Conservation (phyloP, 2,113 vertebrate species). For the Scortum barcoo region DNA sequence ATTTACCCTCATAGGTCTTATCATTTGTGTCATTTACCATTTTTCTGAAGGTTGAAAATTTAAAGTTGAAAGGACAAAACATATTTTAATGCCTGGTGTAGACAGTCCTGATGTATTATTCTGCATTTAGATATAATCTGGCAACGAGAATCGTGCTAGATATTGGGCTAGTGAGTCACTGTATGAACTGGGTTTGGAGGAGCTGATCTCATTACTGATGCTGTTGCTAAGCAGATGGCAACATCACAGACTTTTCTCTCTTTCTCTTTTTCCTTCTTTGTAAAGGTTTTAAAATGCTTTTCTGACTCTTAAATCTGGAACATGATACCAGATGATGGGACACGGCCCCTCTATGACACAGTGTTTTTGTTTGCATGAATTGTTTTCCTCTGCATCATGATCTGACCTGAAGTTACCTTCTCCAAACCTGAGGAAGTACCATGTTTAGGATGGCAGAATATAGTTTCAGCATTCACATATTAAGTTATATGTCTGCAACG, state of each 20-base stretch:
- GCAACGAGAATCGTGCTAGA: neutral
- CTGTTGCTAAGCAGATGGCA: conserved; percentile 56
- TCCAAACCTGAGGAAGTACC: neutral
- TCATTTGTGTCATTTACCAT: no score
- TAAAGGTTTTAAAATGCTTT: neutral
- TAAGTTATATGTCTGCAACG: neutral
- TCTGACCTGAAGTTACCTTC: neutral
- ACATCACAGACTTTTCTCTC: conserved; percentile 13
- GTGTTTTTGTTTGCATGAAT: neutral
- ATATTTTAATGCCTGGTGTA: neutral
- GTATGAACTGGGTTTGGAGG: conserved; percentile 21
- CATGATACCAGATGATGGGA: neutral
- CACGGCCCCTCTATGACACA: neutral
- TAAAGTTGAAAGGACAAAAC: neutral
- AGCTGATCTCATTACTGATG: conserved; percentile 31
- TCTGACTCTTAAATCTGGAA: neutral
- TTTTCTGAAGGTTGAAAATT: neutral
- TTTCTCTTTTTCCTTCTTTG: neutral
- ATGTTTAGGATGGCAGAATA: neutral
- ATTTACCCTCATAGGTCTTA: no score
- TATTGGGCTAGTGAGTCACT: conserved; percentile 35
- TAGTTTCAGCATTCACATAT: no score
- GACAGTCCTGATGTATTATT: neutral
- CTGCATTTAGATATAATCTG: conserved; percentile 8
- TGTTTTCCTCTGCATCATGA: neutral